Evolutionary conservation across 2,797 vertebrate genomes (phyloP), one percentile per base, ranked within the genome.

Genomic region (Cercopithecus diana): DNA sequence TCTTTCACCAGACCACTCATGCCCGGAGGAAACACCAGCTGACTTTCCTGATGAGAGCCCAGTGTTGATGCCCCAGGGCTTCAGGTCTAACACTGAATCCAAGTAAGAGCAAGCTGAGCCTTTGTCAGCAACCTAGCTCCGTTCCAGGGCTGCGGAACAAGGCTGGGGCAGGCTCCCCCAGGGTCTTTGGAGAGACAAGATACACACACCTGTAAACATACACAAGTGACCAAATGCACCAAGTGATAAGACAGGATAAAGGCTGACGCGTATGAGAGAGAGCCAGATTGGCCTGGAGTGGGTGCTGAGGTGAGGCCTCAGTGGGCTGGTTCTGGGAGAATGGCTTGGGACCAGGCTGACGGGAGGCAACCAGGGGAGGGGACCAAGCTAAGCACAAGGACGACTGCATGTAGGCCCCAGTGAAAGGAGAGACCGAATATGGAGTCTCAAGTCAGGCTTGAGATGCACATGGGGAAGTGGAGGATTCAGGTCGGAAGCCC

Each of bases 1-100:
- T 98, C 77, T 96, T 97, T 17, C 99, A 99, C 93, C 98, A 99
- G 94, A 98, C 98, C 94, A 98, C 98, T 36, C 98, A 97, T 33
- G 98, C 98, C 98, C 93, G 98, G 0, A 98, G 98, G n/a, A 98
- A 98, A 96, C 98, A 64, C 43, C 70, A n/a, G 55, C 55, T 4
- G 4, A 41, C 43, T 57, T 75, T 55, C n/a, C 57, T 41, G 43
- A 43, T 41, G 36, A 88, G 43, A 76, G 43, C 55, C n/a, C 70
- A 85, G 17, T 76, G 81, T 45, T 64, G 36, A 76, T 76, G 89
- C 24, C 6, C 41, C 77, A 33, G 11, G 13, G 15, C 24, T 33
- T 91, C 48, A 19, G 50, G 39, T 57, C 24, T 24, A 39, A 52
- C 8, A 50, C 64, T 28, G 67, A 72, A 72, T 36, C 67, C 67